A percentile compares a stretch with the other conserved stretches of the same genome.
Evolutionary conservation across 2,113 vertebrate species (phyloP).

Genomic region (Machaerirhynchus nigripectus): DNA sequence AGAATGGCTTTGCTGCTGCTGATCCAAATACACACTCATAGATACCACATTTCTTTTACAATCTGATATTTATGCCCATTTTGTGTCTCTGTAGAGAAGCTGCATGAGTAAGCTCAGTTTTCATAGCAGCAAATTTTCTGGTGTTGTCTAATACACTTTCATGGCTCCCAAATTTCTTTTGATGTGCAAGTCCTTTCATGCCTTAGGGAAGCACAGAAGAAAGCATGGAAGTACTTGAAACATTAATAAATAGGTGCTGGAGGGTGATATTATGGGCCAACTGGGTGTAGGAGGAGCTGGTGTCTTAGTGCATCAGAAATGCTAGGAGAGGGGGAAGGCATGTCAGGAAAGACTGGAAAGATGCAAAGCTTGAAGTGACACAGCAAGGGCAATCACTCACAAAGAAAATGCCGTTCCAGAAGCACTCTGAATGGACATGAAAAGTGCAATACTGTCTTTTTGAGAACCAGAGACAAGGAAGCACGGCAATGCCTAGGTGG

Average conservation of each 20-base stretch:
- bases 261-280: not conserved
- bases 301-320: constrained; percentile 5
- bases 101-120: not conserved
- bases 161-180: constrained; percentile 6
- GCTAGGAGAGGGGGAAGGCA: not conserved
- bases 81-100: not conserved
- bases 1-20: not conserved
- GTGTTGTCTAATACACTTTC: not conserved
- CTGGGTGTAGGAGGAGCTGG: not conserved
- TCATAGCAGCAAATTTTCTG: not conserved
- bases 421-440: not conserved
- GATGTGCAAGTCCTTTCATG: constrained; percentile 21
- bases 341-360: not conserved
- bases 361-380: not conserved
- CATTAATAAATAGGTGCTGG: not conserved
- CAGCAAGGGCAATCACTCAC: not conserved
- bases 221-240: constrained; percentile 1
- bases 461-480: not conserved
- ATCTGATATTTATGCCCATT: not conserved
- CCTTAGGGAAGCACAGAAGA: constrained; percentile 4
- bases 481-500: not conserved
- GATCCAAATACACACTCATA: not conserved
- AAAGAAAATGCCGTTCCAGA: not conserved
- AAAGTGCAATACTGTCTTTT: not conserved
- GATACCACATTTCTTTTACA: not conserved